Base-by-base conservation (phyloP, 2,888 invertebrate genomes). In the Habrosyne pyritoides region DNA sequence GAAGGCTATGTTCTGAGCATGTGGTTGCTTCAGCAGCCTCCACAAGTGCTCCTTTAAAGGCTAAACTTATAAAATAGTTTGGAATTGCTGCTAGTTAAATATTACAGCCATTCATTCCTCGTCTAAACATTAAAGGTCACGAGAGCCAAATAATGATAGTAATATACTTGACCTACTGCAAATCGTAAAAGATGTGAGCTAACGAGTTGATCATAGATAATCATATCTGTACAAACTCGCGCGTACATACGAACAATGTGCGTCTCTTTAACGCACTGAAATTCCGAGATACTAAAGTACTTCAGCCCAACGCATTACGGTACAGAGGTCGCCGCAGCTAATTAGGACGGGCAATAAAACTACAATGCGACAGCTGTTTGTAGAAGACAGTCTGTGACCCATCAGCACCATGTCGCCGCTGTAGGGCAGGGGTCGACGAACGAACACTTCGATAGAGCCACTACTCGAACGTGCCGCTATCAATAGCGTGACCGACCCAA, bases 401-500 rank as follows among this genome's bases (percentile, higher is more conserved):
- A 42, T 42, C 42, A 18, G 42, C 7, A 7, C 28, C 12, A 21
- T 21, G 28, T 47, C 10, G 28, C 30, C 14, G 59, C 52, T 49
- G 47, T 54, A 61, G 59, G 67, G 58, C 65, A 54, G 61, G 56
- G 69, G 66, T 73, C 66, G 57, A 62, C 55, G 65, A 12, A 58
- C 67, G 46, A 49, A 48, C 60, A 36, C 54, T 26, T 49, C 26
- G 49, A 49, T 49, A 49, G 18, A 26, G 28, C 21, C 28, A 28
- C 21, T 18, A 30, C 21, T 28, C 28, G 21, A 18, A 28, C 28
- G 47, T 47, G 21, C 47, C 21, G n/a, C 50, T 50, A 28, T 28
- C 50, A 28, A 50, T 50, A 28, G 50, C 30, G 50, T 50, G 50
- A 30, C 28, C 50, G 30, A 24, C n/a, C 14, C 18, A 49, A 48